Evolutionary conservation across 2,888 invertebrate species (phyloP).

Genomic region (Cepaea hortensis): DNA sequence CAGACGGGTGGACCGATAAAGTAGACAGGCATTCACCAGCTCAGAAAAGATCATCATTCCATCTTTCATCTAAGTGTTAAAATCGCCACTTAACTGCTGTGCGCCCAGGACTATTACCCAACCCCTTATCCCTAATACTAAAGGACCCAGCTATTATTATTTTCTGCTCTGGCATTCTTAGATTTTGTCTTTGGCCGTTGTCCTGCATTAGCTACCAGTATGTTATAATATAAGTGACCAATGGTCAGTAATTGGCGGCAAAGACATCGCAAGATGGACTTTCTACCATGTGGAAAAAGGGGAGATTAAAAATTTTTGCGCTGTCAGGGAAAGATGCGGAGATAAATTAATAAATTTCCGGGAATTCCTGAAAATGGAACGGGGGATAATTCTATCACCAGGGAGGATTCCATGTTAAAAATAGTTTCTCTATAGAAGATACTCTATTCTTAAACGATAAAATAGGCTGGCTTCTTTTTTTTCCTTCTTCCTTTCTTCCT

Average conservation of each 20-base stretch:
- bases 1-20: no score
- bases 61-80: no score
- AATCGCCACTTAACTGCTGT: no score
- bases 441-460: no score
- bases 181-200: background rate
- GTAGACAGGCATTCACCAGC: no score
- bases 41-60: no score
- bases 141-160: no score
- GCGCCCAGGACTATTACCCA: no score
- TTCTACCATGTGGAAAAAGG: conserved; percentile 41
- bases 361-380: conserved; percentile 22
- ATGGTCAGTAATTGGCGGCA: conserved; percentile 38
- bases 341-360: conserved; percentile 30
- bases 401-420: background rate
- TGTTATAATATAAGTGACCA: conserved; percentile 20
- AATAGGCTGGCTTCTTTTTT: background rate
- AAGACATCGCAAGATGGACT: conserved; percentile 35
- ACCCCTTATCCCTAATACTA: no score
- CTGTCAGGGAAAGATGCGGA: background rate
- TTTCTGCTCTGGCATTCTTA: no score
- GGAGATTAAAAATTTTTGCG: conserved; percentile 39
- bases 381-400: conserved; percentile 1
- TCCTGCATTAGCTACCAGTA: background rate
- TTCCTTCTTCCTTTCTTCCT: conserved; percentile 5
- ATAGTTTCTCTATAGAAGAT: background rate